A percentile compares a stretch with the other conserved stretches of the same genome.
These are phyloP conservation scores for Chlorospingus semifuscus DNA, from an alignment of 2,797 vertebrate genomes.

Conservation along the genomic window DNA sequence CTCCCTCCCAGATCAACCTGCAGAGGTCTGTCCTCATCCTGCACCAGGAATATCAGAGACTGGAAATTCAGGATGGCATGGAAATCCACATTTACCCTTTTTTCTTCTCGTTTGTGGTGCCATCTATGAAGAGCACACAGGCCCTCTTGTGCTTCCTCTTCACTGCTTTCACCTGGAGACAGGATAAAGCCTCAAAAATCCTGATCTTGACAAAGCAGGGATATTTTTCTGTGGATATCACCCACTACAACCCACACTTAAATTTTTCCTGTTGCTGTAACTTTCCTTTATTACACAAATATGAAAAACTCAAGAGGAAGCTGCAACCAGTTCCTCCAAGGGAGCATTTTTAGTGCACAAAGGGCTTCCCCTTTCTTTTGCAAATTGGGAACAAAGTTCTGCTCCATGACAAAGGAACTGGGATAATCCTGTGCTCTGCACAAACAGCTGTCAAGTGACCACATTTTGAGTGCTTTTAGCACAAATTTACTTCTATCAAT, in stretches of 20 bases:
- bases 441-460: fast-evolving
- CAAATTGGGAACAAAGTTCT: background rate
- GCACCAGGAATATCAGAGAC: background rate
- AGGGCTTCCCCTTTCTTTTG: background rate
- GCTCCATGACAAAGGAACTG: background rate
- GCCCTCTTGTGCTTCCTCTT: constrained; percentile 82
- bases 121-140: constrained; percentile 86
- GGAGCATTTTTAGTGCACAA: background rate
- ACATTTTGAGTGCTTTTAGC: background rate
- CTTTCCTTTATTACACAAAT: background rate
- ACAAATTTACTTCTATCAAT: background rate
- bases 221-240: fast-evolving
- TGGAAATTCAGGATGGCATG: fast-evolving
- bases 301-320: background rate
- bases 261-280: background rate
- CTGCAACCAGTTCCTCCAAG: background rate
- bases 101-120: constrained; percentile 53
- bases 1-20: background rate
- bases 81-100: constrained; percentile 54
- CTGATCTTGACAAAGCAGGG: background rate
- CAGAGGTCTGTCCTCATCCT: background rate
- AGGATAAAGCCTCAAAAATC: background rate
- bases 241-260: fast-evolving
- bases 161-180: constrained; percentile 84
- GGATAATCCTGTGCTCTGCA: fast-evolving